These are phyloP conservation scores for Tortrix viridana DNA, from an alignment of 2,888 invertebrate species.

Conservation along the genomic window DNA sequence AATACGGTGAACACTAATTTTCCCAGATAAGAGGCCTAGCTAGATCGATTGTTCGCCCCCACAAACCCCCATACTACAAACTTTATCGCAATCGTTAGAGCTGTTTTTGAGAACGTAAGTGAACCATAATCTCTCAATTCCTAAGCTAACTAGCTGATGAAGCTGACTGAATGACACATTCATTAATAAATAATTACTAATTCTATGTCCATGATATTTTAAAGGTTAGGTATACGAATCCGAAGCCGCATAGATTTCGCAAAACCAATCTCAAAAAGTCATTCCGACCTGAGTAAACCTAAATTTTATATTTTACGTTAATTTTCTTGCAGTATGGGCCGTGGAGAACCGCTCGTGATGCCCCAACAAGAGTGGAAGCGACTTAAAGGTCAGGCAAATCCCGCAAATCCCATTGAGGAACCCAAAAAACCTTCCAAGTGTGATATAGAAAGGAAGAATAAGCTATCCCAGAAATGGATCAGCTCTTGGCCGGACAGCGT, in stretches of 20 bases:
- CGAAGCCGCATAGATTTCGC: conserved; percentile 23
- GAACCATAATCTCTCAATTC: no score
- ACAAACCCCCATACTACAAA: no score
- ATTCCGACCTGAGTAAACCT: background rate
- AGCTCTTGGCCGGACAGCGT: conserved; percentile 61
- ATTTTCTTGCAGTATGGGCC: conserved; percentile 35
- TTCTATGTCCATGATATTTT: no score
- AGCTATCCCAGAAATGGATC: conserved; percentile 59
- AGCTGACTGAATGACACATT: no score
- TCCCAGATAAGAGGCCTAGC: no score
- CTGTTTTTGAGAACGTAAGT: no score
- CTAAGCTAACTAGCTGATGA: no score
- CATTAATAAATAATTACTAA: no score
- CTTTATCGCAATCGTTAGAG: no score
- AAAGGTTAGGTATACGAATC: conserved; percentile 27
- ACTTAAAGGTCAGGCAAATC: conserved; percentile 48
- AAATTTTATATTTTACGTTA: conserved; percentile 2
- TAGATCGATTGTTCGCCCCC: no score
- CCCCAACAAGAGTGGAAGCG: conserved; percentile 61
- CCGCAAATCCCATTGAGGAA: conserved; percentile 39
- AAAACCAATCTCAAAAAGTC: background rate
- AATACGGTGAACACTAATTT: no score
- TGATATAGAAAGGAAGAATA: conserved; percentile 53
- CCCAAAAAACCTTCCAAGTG: conserved; percentile 39
- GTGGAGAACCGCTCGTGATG: conserved; percentile 46